These are phyloP conservation scores for Tursiops truncatus DNA, from an alignment of 2,113 vertebrate species.

Conservation along the genomic window DNA sequence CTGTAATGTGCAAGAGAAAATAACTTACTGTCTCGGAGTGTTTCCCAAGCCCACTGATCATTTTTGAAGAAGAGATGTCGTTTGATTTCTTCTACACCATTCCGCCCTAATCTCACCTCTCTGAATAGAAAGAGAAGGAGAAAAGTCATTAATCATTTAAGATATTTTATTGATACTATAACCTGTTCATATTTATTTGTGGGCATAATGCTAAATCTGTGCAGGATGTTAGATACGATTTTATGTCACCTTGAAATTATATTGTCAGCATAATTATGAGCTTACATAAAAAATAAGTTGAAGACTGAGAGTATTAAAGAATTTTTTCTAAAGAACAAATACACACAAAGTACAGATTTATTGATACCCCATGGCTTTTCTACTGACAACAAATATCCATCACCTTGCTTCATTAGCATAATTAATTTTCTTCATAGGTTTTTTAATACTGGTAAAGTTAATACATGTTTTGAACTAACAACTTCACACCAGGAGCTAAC, in stretches of 20 bases:
- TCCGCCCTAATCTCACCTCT: constrained; percentile 95
- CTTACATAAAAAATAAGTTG: constrained; percentile 21
- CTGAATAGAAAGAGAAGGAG: constrained; percentile 78
- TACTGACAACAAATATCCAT: not conserved
- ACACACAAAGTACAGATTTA: not conserved
- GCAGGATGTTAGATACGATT: not conserved
- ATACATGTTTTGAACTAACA: not conserved
- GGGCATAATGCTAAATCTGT: constrained; percentile 18
- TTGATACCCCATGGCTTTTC: not conserved
- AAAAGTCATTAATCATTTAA: constrained; percentile 57
- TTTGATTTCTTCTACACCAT: constrained; percentile 98
- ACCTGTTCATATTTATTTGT: not conserved
- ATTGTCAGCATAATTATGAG: not conserved
- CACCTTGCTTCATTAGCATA: not conserved
- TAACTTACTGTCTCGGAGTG: constrained; percentile 95
- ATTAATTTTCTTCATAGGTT: constrained; percentile 4
- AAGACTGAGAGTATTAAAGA: constrained; percentile 22
- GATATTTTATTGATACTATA: not conserved
- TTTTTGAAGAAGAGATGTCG: constrained; percentile 98
- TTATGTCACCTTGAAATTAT: not conserved
- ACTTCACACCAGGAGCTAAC: not conserved
- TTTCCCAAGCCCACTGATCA: constrained; percentile 99
- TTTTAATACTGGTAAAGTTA: not conserved
- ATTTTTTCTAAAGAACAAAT: not conserved
- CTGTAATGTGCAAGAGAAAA: not conserved